Evolutionary conservation across 2,888 invertebrate species (phyloP).

Genomic region (Tetrapedia diversipes): DNA sequence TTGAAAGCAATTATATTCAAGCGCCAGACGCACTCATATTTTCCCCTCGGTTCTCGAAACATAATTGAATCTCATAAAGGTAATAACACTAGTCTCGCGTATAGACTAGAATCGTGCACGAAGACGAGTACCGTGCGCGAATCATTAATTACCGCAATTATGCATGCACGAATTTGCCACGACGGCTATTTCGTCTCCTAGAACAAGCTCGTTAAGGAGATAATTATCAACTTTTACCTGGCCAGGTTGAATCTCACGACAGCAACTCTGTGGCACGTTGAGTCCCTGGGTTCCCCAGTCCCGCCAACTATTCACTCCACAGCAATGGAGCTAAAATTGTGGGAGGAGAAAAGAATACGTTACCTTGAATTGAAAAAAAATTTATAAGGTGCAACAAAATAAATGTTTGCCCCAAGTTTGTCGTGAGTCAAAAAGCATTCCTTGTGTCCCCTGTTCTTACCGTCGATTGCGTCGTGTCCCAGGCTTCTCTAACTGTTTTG

Average conservation of each 20-base stretch:
- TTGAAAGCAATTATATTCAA: constrained; percentile 16
- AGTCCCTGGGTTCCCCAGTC: constrained; percentile 88
- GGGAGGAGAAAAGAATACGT: constrained; percentile 3
- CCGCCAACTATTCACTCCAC: constrained; percentile 90
- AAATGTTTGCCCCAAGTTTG: background rate
- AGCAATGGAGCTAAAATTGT: constrained; percentile 89
- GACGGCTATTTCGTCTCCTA: constrained; percentile 22
- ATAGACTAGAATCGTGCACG: background rate
- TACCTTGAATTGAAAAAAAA: background rate
- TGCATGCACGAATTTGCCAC: constrained; percentile 13
- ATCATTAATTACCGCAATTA: constrained; percentile 46
- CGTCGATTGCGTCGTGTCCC: constrained; percentile 93
- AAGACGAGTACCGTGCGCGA: constrained; percentile 6
- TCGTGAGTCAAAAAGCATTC: background rate
- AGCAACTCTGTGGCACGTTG: constrained; percentile 90
- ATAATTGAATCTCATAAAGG: constrained; percentile 32
- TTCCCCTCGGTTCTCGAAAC: background rate
- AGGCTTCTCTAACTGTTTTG: constrained; percentile 89
- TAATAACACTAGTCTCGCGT: constrained; percentile 20
- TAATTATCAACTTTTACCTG: constrained; percentile 83
- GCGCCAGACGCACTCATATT: background rate
- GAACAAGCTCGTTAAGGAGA: constrained; percentile 46
- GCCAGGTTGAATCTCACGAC: constrained; percentile 85
- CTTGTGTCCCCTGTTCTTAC: constrained; percentile 78
- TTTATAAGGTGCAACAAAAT: background rate